These are phyloP conservation scores for Epinotia demarniana DNA, from an alignment of 2,888 invertebrate species.

Conservation along the genomic window DNA sequence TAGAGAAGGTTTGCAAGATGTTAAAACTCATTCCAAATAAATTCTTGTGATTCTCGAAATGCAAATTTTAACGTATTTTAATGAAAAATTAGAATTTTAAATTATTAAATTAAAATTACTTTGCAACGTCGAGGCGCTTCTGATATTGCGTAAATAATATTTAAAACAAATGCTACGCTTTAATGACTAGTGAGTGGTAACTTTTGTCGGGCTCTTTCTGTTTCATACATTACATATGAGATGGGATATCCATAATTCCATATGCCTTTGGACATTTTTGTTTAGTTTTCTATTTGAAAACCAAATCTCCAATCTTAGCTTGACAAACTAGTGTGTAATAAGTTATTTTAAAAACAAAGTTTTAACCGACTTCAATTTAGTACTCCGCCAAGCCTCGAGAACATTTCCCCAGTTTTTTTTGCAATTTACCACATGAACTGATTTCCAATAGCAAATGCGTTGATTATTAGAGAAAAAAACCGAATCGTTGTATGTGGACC, in stretches of 20 bases:
- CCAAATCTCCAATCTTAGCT: too few relatives aligned
- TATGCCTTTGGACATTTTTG: too few relatives aligned
- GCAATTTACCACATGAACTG: too few relatives aligned
- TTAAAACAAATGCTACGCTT: neutral
- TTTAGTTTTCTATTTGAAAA: too few relatives aligned
- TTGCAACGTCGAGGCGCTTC: neutral
- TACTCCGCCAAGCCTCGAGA: too few relatives aligned
- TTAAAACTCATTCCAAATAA: neutral
- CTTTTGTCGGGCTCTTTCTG: neutral
- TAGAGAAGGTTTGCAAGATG: neutral
- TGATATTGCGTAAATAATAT: neutral
- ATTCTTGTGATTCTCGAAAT: slow-evolving; percentile 2
- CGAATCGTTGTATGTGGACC: too few relatives aligned
- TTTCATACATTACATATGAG: neutral
- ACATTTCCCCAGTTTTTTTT: too few relatives aligned
- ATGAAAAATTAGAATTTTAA: slow-evolving; percentile 8
- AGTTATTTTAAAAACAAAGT: too few relatives aligned
- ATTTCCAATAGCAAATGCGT: too few relatives aligned
- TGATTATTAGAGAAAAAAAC: too few relatives aligned
- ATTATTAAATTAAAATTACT: slow-evolving; percentile 1
- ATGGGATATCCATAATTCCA: neutral
- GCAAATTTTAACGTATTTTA: slow-evolving; percentile 10
- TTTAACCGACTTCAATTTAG: too few relatives aligned
- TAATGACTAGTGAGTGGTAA: neutral
- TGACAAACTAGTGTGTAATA: too few relatives aligned